Base-by-base conservation (phyloP, 2,113 vertebrate genomes). In the Sander lucioperca region DNA sequence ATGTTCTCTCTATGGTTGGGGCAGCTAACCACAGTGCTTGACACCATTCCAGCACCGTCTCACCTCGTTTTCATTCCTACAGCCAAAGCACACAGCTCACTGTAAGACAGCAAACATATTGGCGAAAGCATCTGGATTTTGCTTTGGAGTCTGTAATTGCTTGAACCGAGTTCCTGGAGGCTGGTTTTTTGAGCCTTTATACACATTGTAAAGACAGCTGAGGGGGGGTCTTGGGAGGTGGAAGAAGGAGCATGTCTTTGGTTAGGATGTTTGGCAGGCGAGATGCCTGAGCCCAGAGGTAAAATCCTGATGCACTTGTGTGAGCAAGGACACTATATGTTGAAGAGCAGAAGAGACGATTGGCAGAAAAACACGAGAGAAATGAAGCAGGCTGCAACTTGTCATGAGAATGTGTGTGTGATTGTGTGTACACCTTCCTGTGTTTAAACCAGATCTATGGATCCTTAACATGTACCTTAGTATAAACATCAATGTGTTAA, bases 341-440 rank as follows among this genome's bases (percentile, higher is more conserved):
- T 64, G 27, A 81, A 63, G n/a, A 75, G 72, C 68, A 79, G 82
- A 84, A 56, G 5, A 58, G 72, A 63, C 25, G 25, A 83, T 50
- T 74, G 82, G 67, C 63, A 84, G 79, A 21, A 69, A 83, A 64
- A 74, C 62, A n/a, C 13, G 59, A 69, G 70, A 77, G 51, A 77
- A 77, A 77, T 33, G 21, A 61, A 83, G 79, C 95, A 93, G 72
- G 95, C 89, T 85, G 64, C 36, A 75, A 90, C 95, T 87, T 90
- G 94, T 85, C 65, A 69, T n/a, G 66, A 86, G 82, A 88, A 89
- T 65, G 85, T 67, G 53, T 59, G 70, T 64, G 56, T 57, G 75
- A 73, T 47, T 83, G 36, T 84, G 48, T 76, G 13, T 76, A 43
- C 10, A 43, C 30, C 51, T 68, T 36, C 19, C 54, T 43, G 47